Percentiles rank a stretch among this genome's conserved stretches.
Evolutionary conservation across 2,113 vertebrate genomes (phyloP).

Genomic region (Oncorhynchus mykiss): DNA sequence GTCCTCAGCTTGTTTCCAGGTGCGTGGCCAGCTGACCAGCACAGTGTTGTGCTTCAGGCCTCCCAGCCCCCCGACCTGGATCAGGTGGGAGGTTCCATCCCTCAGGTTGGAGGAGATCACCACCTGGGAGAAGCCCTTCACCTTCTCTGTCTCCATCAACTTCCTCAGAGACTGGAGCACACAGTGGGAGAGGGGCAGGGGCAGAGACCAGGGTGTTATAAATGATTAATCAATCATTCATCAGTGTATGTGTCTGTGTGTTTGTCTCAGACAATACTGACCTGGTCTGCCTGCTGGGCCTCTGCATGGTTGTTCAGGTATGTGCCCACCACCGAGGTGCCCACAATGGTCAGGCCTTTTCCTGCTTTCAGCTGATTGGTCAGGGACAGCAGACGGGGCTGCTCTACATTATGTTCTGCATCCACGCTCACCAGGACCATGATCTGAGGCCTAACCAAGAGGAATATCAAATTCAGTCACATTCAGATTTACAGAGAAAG

Average conservation of each 20-base stretch:
- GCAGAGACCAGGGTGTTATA: not conserved
- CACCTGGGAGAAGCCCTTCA: slow-evolving; percentile 97
- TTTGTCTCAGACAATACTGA: slow-evolving; percentile 42
- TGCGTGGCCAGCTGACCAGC: slow-evolving; percentile 91
- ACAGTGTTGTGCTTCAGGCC: slow-evolving; percentile 95
- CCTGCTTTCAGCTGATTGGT: slow-evolving; percentile 96
- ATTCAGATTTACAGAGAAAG: not conserved
- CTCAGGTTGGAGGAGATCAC: slow-evolving; percentile 93
- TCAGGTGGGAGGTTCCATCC: slow-evolving; percentile 92
- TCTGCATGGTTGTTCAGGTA: slow-evolving; percentile 88
- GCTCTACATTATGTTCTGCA: slow-evolving; percentile 90
- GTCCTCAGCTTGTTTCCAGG: slow-evolving; percentile 91
- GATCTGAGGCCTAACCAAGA: slow-evolving; percentile 84
- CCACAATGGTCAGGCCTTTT: slow-evolving; percentile 95
- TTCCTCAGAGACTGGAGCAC: slow-evolving; percentile 83
- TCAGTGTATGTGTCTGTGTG: not conserved
- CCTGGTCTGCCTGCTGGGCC: slow-evolving; percentile 91
- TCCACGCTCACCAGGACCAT: slow-evolving; percentile 90
- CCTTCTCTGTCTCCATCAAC: slow-evolving; percentile 93
- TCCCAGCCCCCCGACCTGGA: slow-evolving; percentile 93
- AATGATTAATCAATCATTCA: not conserved
- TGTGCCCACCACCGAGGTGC: slow-evolving; percentile 89
- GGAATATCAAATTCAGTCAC: not conserved
- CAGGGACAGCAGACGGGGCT: slow-evolving; percentile 92
- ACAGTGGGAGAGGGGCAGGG: not conserved